These are phyloP conservation scores for Drosophila sturtevanti DNA, from an alignment of 1,140 invertebrate species.

Conservation along the genomic window DNA sequence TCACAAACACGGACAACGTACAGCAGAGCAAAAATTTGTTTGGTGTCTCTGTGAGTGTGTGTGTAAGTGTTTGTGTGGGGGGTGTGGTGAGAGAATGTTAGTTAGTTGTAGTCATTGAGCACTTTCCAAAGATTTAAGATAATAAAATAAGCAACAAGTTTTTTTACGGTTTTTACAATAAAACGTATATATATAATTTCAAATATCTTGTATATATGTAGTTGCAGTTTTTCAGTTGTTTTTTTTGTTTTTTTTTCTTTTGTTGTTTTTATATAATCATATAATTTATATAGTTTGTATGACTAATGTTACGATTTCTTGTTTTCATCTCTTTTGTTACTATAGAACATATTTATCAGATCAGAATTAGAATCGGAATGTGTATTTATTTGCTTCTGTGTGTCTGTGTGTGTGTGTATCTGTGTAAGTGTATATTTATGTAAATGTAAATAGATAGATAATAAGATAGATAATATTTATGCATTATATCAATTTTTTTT, in stretches of 20 bases:
- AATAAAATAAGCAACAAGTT: conserved; percentile 76
- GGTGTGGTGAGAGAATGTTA: conserved; percentile 64
- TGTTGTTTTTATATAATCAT: conserved; percentile 57
- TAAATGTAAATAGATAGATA: conserved; percentile 39
- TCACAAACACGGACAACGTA: conserved; percentile 49
- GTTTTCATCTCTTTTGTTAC: not conserved
- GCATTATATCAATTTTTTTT: conserved; percentile 35
- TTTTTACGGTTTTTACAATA: conserved; percentile 80
- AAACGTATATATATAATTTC: conserved; percentile 79
- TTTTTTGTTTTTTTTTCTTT: conserved; percentile 40
- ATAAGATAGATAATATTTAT: conserved; percentile 49
- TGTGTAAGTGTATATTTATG: conserved; percentile 45
- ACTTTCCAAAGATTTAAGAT: conserved; percentile 69
- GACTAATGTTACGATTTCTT: conserved; percentile 61
- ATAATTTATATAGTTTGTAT: conserved; percentile 49
- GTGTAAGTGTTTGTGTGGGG: conserved; percentile 18
- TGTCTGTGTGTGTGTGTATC: conserved; percentile 40
- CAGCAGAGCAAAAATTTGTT: conserved; percentile 39
- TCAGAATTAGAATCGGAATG: conserved; percentile 36
- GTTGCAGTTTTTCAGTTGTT: conserved; percentile 49
- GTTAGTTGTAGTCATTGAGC: conserved; percentile 31
- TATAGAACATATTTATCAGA: conserved; percentile 70
- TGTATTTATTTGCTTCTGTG: conserved; percentile 45
- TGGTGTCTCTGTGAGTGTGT: conserved; percentile 47
- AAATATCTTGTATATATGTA: conserved; percentile 31